Percentiles rank a stretch among this genome's conserved stretches.
phyloP scores from a whole-genome alignment of 2,888 invertebrate species.

The Catocala sponsa region DNA sequence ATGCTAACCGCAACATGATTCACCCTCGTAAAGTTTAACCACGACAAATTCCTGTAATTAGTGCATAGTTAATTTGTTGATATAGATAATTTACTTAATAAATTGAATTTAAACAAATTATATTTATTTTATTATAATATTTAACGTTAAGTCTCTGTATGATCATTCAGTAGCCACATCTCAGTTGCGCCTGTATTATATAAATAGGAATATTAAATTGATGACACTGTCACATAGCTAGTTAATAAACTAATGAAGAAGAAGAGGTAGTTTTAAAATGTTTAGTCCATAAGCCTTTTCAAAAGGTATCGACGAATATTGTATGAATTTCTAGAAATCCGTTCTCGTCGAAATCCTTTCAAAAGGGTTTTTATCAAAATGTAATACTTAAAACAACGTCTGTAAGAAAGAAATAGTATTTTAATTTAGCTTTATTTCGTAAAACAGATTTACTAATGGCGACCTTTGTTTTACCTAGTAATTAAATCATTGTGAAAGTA shows the following conservation, averaged over 20 bases:
- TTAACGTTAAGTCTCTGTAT: background rate
- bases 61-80: conserved; percentile 29
- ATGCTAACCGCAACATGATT: conserved; percentile 40
- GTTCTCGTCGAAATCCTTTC: too few relatives aligned
- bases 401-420: too few relatives aligned
- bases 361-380: too few relatives aligned
- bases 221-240: conserved; percentile 4
- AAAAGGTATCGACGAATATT: conserved; percentile 33
- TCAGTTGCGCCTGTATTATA: background rate
- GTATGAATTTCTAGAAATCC: conserved; percentile 35
- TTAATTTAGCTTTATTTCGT: too few relatives aligned
- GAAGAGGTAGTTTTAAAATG: conserved; percentile 28
- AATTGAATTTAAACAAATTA: too few relatives aligned
- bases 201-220: background rate
- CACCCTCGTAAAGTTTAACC: conserved; percentile 38
- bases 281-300: conserved; percentile 39
- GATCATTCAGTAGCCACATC: background rate
- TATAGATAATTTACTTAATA: background rate
- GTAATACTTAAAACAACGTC: too few relatives aligned
- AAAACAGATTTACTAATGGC: too few relatives aligned
- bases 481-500: too few relatives aligned
- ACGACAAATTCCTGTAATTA: conserved; percentile 32
- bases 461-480: too few relatives aligned
- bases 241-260: conserved; percentile 27
- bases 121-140: too few relatives aligned